Base-by-base conservation (phyloP, 2,888 invertebrate species). In the Orthosia cruda region DNA sequence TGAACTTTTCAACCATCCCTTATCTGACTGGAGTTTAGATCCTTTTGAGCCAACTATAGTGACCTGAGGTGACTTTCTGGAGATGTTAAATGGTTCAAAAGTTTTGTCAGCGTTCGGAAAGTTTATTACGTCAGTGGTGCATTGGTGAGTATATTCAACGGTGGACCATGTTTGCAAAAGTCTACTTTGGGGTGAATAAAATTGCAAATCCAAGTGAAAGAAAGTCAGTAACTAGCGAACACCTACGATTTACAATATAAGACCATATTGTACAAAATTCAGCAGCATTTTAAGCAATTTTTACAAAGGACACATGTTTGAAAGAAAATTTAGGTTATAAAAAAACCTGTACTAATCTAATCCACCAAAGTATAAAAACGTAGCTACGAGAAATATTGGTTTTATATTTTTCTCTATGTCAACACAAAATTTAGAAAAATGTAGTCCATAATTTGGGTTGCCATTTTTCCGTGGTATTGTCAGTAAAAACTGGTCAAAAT, bases 11-110 rank as follows among this genome's bases (percentile, higher is more conserved):
- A 58, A 55, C 32, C 54, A 54, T 74, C 47, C 52, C 54, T 66
- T 62, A 65, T 69, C 67, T 76, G 57, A 79, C 65, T 71, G 12
- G n/a, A 76, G 69, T 76, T 73, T 67, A 61, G 64, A 54, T 59
- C 45, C 64, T 76, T 68, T 74, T 66, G 66, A 73, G 58, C 69
- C 67, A 66, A 63, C 77, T 77, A 23, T 16, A 20, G 40, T 72
- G 58, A 70, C 80, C 57, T 59, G 49, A 23, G 54, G 45, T 40
- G 65, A 80, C 65, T 80, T 65, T 63, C 20, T 47, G 12, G 23
- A 54, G 49, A 67, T 68, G 62, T 49, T 67, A 63, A 68, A 54
- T 58, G 57, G 52, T 5, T 57, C 12, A 52, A 26, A 57, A 57
- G 52, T 78, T 71, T 62, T 78, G n/a, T 3, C 26, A 59, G 26